A percentile compares a stretch with the other conserved stretches of the same genome.
These are phyloP conservation scores for Malurus cyaneus DNA, from an alignment of 2,113 vertebrate species.

Conservation along the genomic window DNA sequence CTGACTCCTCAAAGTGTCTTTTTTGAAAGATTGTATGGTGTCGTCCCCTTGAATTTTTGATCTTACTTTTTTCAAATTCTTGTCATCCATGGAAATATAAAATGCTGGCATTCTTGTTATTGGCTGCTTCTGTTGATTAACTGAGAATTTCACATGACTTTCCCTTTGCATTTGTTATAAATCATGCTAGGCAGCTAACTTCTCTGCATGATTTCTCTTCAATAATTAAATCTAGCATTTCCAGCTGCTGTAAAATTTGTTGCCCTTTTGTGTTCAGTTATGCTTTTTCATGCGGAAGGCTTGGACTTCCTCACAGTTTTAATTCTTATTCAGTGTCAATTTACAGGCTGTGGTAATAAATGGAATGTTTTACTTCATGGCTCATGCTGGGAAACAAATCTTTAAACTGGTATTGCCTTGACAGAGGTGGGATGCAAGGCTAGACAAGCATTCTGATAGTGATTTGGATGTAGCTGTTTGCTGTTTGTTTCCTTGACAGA, in stretches of 20 bases:
- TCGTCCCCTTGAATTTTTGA: not conserved
- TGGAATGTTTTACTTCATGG: conserved; percentile 49
- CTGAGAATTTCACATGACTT: conserved; percentile 48
- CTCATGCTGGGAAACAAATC: not conserved
- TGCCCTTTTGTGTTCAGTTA: conserved; percentile 70
- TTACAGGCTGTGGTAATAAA: conserved; percentile 57
- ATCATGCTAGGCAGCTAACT: conserved; percentile 64
- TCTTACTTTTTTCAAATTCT: not conserved
- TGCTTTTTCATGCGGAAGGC: conserved; percentile 68
- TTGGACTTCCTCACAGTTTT: conserved; percentile 56
- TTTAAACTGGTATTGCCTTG: not conserved
- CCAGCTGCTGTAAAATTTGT: conserved; percentile 73
- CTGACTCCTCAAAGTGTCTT: not conserved
- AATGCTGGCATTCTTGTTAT: not conserved
- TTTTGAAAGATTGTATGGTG: not conserved
- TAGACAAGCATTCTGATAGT: not conserved
- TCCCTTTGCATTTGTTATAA: conserved; percentile 54
- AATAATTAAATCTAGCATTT: conserved; percentile 78
- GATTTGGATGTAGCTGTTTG: not conserved
- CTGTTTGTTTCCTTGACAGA: not conserved
- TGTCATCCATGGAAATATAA: not conserved
- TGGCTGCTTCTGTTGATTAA: conserved; percentile 48
- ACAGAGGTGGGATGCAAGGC: not conserved
- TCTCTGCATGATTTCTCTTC: conserved; percentile 74
- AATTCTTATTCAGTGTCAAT: conserved; percentile 63